A percentile compares a stretch with the other conserved stretches of the same genome.
Evolutionary conservation across 2,888 invertebrate genomes (phyloP).

Genomic region (Alloplasta piceator): DNA sequence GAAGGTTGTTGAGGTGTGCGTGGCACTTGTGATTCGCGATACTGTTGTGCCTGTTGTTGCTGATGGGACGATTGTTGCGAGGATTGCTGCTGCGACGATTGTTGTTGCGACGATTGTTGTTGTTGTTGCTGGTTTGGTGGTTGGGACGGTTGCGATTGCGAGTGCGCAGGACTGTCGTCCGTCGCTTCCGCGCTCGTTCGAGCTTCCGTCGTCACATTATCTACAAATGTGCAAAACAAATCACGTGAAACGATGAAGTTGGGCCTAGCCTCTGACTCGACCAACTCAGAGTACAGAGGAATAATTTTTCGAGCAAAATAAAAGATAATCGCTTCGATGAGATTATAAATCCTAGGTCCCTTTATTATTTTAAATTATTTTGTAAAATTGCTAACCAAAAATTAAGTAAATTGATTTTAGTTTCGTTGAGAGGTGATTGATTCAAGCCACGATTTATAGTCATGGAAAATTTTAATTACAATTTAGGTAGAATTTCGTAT

Average conservation of each 20-base stretch:
- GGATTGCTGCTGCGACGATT: conserved; percentile 70
- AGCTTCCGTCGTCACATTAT: conserved; percentile 79
- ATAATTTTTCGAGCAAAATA: conserved; percentile 1
- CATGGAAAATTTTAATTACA: too few species aligned
- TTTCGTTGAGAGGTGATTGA: too few species aligned
- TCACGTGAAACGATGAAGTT: conserved; percentile 6
- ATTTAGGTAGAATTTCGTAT: too few species aligned
- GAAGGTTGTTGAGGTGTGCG: conserved; percentile 82
- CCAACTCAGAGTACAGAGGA: background rate
- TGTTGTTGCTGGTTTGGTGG: conserved; percentile 70
- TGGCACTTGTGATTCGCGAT: conserved; percentile 80
- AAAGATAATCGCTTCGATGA: too few species aligned
- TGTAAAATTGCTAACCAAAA: too few species aligned
- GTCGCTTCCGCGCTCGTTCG: conserved; percentile 79
- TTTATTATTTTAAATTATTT: too few species aligned
- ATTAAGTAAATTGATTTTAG: too few species aligned
- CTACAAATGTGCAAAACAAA: conserved; percentile 66
- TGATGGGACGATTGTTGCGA: conserved; percentile 75
- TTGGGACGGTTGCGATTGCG: conserved; percentile 71
- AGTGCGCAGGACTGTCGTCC: conserved; percentile 81
- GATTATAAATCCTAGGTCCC: too few species aligned
- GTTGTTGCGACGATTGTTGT: conserved; percentile 73
- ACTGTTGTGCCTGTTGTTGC: conserved; percentile 82
- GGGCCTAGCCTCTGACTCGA: conserved; percentile 3
- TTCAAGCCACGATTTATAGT: too few species aligned